Evolutionary conservation across 2,113 vertebrate genomes (phyloP), one percentile per base, ranked within the genome.

Genomic region (Neodon shergylaensis): DNA sequence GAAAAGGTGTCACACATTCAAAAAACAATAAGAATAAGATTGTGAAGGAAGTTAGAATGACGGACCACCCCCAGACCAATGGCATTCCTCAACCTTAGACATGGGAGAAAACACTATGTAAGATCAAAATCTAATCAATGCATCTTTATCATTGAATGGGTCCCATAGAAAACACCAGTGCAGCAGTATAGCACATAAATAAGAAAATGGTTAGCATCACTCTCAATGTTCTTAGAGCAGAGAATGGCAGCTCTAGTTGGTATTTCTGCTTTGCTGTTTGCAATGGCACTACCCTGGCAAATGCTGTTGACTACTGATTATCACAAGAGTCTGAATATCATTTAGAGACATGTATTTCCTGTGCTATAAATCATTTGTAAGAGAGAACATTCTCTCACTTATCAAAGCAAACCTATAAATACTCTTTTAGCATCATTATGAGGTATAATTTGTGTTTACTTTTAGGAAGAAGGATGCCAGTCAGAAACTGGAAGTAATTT

Each of bases 1-100:
- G 31, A 91, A 98, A 97, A 95, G 58, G 39, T 84, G 26, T 44
- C 16, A 92, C 49, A 97, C 49, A 63, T 84, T 10, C 47, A 94
- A 97, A 96, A 98, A 95, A 33, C 66, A 44, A 93, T 96, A 94
- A 97, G 73, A 42, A 90, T 82, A 82, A 58, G 90, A 96, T 1
- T 97, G 88, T 95, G 47, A 96, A 63, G 97, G 85, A 36, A 97
- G 33, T 97, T 95, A 98, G 98, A 98, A 97, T 92, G 54, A 83
- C 65, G 42, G 72, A 87, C 73, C n/a, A 89, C 81, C 84, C 92
- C 95, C 93, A 93, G 52, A 84, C 95, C 84, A 95, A 95, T 39
- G 47, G 86, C 6, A 58, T 93, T 96, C 74, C 79, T 83, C 87
- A 90, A 88, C 86, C 97, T 70, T 73, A 39, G 9, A 63, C 87